These are phyloP conservation scores for Peribatodes rhomboidaria DNA, from an alignment of 2,888 invertebrate genomes.

Conservation along the genomic window DNA sequence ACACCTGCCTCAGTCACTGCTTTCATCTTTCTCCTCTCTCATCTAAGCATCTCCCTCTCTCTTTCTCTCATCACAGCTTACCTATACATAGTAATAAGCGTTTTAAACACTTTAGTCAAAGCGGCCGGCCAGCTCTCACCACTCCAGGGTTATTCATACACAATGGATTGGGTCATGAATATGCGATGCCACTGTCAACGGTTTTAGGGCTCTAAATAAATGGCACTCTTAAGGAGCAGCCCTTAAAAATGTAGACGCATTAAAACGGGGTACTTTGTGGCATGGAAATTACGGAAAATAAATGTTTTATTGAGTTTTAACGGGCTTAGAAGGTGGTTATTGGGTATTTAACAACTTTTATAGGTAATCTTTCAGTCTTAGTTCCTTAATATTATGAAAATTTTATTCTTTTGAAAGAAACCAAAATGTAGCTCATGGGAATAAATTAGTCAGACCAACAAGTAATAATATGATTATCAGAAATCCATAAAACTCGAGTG, in stretches of 20 bases:
- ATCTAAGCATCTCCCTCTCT: too few relatives aligned
- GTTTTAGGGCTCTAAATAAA: conserved; percentile 68
- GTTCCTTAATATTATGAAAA: neutral
- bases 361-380: neutral
- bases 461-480: too few relatives aligned
- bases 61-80: neutral
- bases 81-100: neutral
- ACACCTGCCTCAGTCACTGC: too few relatives aligned
- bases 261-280: conserved; percentile 35
- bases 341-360: conserved; percentile 6
- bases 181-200: conserved; percentile 72
- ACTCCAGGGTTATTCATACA: conserved; percentile 62
- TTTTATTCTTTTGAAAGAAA: too few relatives aligned
- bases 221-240: conserved; percentile 60
- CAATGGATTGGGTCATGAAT: conserved; percentile 70
- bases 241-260: conserved; percentile 45
- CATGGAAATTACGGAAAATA: conserved; percentile 19
- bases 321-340: conserved; percentile 17
- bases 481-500: too few relatives aligned
- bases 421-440: too few relatives aligned
- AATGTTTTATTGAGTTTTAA: conserved; percentile 26
- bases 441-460: too few relatives aligned
- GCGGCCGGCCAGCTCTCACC: conserved; percentile 23
- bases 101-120: conserved; percentile 2
- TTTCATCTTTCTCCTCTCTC: too few relatives aligned